phyloP scores from a whole-genome alignment of 2,797 vertebrate genomes.

The Poeciliopsis presidionis region DNA sequence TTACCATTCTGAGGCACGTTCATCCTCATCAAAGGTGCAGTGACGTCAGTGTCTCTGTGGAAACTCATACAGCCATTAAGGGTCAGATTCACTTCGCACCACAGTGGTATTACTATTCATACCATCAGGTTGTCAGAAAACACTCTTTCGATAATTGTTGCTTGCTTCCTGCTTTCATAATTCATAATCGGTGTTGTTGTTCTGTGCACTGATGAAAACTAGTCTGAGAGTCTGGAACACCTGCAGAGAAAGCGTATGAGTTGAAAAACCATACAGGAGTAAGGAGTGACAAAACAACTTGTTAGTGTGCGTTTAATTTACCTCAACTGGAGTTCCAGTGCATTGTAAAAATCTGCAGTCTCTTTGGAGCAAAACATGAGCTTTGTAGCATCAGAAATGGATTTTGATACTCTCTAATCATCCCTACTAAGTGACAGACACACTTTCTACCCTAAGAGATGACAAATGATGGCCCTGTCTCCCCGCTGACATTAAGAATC shows the following conservation, averaged over 20 bases:
- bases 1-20: constrained; percentile 64
- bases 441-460: constrained; percentile 26
- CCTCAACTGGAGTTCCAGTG: constrained; percentile 31
- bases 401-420: constrained; percentile 64
- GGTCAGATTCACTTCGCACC: constrained; percentile 51
- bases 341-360: constrained; percentile 11
- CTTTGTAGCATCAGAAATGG: constrained; percentile 39
- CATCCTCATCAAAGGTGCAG: constrained; percentile 43
- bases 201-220: constrained; percentile 22
- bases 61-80: constrained; percentile 47
- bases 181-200: constrained; percentile 37
- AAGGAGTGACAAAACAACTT: constrained; percentile 42
- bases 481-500: constrained; percentile 28
- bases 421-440: constrained; percentile 31
- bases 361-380: constrained; percentile 25
- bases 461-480: constrained; percentile 35
- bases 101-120: constrained; percentile 48
- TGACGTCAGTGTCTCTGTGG: constrained; percentile 74
- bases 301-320: constrained; percentile 66
- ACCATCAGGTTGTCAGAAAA: constrained; percentile 34
- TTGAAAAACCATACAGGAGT: constrained; percentile 17
- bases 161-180: constrained; percentile 30
- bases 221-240: constrained; percentile 18
- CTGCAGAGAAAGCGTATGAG: constrained; percentile 29
- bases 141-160: constrained; percentile 36